Evolutionary conservation across 2,888 invertebrate species (phyloP), one percentile per base, ranked within the genome.

Genomic region (Baronia brevicornis): DNA sequence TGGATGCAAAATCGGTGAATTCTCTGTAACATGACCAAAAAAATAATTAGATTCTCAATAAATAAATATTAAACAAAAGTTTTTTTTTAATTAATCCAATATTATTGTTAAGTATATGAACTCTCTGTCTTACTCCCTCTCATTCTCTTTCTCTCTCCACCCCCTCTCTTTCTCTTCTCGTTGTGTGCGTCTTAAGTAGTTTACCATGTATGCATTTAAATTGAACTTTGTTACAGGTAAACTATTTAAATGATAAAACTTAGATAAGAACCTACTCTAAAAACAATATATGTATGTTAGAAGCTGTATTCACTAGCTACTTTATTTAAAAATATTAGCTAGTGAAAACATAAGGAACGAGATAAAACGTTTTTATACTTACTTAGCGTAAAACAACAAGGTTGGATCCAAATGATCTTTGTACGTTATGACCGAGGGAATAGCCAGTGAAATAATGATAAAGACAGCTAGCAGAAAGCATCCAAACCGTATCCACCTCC

Each of bases 321-420:
- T n/a, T n/a, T n/a, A n/a, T n/a, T n/a, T n/a, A n/a, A n/a, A n/a
- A n/a, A n/a, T n/a, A n/a, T n/a, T n/a, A n/a, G n/a, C n/a, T n/a
- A n/a, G n/a, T n/a, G n/a, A n/a, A n/a, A n/a, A n/a, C n/a, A n/a
- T n/a, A n/a, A n/a, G n/a, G n/a, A n/a, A n/a, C n/a, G n/a, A n/a
- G n/a, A n/a, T n/a, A n/a, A n/a, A 7, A 2, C 3, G 5, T 19
- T 10, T 28, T 23, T 13, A 14, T 5, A 84, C 88, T 87, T 84
- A 91, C 91, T 88, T 86, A 21, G 88, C 86, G 67, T 87, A 91
- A 34, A 88, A 85, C 69, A 92, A 68, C 25, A 91, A 65, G 0
- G 91, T 91, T 2, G 91, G 91, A 65, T 91, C 91, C 51, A 89
- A 69, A 20, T 85, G 67, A 22, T 88, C 68, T 26, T 72, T 58